Base-by-base conservation (phyloP, 2,888 invertebrate genomes). In the Alcis repandata region DNA sequence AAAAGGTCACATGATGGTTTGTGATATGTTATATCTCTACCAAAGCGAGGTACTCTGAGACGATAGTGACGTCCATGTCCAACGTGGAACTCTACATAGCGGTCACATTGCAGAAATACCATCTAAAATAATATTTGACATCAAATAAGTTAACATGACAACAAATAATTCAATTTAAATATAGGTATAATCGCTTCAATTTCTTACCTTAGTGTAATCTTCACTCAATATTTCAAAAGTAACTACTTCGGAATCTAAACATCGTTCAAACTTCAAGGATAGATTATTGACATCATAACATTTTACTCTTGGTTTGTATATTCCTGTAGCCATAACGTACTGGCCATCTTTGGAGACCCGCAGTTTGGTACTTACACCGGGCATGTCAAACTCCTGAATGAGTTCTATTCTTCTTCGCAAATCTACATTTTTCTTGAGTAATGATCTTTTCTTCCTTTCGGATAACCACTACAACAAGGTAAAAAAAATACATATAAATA, bases 321-420 rank as follows among this genome's bases (percentile, higher is more conserved):
- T 97, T 52, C 99, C 99, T 38, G 99, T 96, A 1, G 97, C 97
- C 83, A 99, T 93, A 68, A 99, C 96, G 83, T 97, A 99, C 72
- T 99, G 97, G 17, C 98, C 97, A 94, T 99, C 99, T 75, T 95
- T 96, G 9, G 99, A 97, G 70, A 98, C 95, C 79, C 95, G 94
- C 22, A 99, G 94, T 57, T 95, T 95, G 17, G 96, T 97, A 82
- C 98, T 98, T 0, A 99, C 95, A 53, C 96, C 98, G 27, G 99
- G 99, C 99, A 99, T 99, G 77, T 99, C 98, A 94, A 99, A 99
- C 84, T 99, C 99, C 91, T 99, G 99, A 73, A 99, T 98, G 45
- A 99, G 95, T 89, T 99, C 98, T 77, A 99, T 98, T 81, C 98
- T 95, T 75, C 97, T 95, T 74, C 98, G 94, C 52, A 99, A 94